These are phyloP conservation scores for Cephonodes hylas DNA, from an alignment of 2,888 invertebrate species.

Conservation along the genomic window DNA sequence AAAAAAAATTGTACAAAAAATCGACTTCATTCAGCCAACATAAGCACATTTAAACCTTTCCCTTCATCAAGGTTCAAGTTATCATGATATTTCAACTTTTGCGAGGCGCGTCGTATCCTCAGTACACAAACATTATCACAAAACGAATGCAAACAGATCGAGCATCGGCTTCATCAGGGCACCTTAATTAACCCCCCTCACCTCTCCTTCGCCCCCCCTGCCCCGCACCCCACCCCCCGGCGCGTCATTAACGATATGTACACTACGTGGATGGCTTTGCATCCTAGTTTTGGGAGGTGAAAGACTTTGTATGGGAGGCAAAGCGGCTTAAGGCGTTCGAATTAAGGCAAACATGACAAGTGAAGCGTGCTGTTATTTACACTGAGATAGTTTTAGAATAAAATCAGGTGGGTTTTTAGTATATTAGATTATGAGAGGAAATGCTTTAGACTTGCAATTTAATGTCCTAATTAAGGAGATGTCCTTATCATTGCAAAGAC, in stretches of 20 bases:
- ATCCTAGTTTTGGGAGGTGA: not conserved
- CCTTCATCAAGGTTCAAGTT: no score
- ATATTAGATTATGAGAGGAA: no score
- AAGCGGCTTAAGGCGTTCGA: not conserved
- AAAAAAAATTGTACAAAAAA: not conserved
- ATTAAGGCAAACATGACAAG: not conserved
- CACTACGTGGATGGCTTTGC: constrained; percentile 3
- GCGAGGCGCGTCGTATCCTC: not conserved
- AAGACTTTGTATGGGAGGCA: not conserved
- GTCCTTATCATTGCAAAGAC: no score
- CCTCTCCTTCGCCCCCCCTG: not conserved
- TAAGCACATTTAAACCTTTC: no score
- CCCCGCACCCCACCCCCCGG: not conserved
- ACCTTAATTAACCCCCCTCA: constrained; percentile 11
- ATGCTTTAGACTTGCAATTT: no score
- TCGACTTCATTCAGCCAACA: not conserved
- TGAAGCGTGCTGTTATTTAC: not conserved
- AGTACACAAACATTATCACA: constrained; percentile 1
- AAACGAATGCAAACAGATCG: constrained; percentile 12
- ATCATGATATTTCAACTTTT: no score
- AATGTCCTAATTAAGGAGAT: no score
- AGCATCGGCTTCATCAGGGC: constrained; percentile 10
- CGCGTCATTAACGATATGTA: constrained; percentile 6
- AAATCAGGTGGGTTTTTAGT: no score
- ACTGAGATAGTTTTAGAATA: no score